Base-by-base conservation (phyloP, 2,113 vertebrate species). In the Propithecus coquereli region DNA sequence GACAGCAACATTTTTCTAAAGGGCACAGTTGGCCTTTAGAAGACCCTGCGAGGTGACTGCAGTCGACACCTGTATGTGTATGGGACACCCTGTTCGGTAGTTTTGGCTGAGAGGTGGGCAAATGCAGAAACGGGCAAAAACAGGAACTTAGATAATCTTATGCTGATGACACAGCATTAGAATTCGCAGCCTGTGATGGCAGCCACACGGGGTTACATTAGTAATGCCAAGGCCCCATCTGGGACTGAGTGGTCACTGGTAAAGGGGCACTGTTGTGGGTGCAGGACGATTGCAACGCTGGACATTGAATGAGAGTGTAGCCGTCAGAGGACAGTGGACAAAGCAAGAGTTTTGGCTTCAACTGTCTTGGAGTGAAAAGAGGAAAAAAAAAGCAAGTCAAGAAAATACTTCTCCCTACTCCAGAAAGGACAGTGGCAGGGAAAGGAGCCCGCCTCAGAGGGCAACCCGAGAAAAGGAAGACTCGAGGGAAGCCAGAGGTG, bases 401-500 rank as follows among this genome's bases (percentile, higher is more conserved):
- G 43, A 70, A 94, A 80, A 63, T 18, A n/a, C 3, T 45, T 9
- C 84, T 83, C 23, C 40, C 8, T 66, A 8, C 17, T 83, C 66
- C 0, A 0, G 13, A 66, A 85, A 87, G 18, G 20, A 47, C 8
- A 65, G 23, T 27, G 37, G 3, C 54, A 45, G 66, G 14, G 43
- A 82, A 74, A 86, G 17, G n/a, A 6, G n/a, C 37, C 57, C 7
- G 5, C 7, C 7, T 73, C 70, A 23, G 79, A 94, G 3, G 25
- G 1, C 37, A 76, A 18, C 57, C 30, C 47, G 80, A 86, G 32
- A 63, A 81, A 89, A 80, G 25, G 37, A 27, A 34, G 23, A 43
- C 4, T 45, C 11, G 0, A 1, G 22, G 25, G 30, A 68, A 22
- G 18, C 13, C 63, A 0, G 6, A 11, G 27, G 18, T 32, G 17